Percentiles rank a stretch among this genome's conserved stretches.
These are phyloP conservation scores for Enhydra lutris DNA, from an alignment of 2,113 vertebrate genomes.

Conservation along the genomic window DNA sequence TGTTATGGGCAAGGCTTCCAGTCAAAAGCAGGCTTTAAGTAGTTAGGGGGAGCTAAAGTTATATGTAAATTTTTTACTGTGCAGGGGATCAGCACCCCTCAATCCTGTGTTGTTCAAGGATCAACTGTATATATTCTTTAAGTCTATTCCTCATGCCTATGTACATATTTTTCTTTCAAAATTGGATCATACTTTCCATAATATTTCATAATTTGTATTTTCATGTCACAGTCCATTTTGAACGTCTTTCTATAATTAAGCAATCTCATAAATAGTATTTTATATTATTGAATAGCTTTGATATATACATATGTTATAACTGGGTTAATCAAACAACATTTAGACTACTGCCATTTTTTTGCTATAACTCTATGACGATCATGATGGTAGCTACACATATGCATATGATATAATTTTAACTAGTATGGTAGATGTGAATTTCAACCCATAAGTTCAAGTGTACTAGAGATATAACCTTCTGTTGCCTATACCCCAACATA, in stretches of 20 bases:
- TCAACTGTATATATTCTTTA: neutral
- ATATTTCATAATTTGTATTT: neutral
- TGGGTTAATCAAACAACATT: neutral
- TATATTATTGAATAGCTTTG: neutral
- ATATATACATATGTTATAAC: neutral
- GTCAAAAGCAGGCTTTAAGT: neutral
- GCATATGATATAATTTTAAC: neutral
- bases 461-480: neutral
- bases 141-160: neutral
- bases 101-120: neutral
- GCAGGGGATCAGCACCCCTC: neutral
- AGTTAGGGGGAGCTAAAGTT: neutral
- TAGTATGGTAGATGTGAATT: neutral
- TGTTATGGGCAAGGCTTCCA: neutral
- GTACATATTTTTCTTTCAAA: neutral
- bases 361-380: neutral
- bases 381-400: neutral
- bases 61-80: neutral
- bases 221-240: slow-evolving; percentile 8
- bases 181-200: neutral
- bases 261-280: neutral
- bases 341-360: slow-evolving; percentile 17
- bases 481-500: neutral
- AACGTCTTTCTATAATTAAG: slow-evolving; percentile 12
- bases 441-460: neutral